Evolutionary conservation across 2,113 vertebrate genomes (phyloP), one percentile per base, ranked within the genome.

Genomic region (Vulpes ferrilata): DNA sequence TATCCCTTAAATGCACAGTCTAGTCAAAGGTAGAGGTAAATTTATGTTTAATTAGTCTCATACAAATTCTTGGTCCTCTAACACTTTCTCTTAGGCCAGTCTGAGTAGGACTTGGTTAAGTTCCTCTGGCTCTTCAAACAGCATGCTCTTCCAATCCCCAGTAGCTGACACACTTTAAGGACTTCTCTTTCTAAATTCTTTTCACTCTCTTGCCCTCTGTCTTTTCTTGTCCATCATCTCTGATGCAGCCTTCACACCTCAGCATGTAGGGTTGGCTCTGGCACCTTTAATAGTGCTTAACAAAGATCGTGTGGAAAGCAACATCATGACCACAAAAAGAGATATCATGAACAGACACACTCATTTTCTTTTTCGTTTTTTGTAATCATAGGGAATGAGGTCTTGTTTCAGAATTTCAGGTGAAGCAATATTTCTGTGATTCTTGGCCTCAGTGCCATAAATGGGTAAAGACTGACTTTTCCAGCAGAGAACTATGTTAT

Each of bases 381-480:
- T 35, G 62, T 79, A 96, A 84, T 84, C 23, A 25, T 71, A 76
- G 71, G 16, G 74, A 95, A 84, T 92, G n/a, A 96, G 43, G 76
- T 71, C 76, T 94, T 94, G 69, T 80, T 97, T 90, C 62, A 94
- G 30, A 95, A 90, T 94, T 88, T 96, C 15, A 69, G 48, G 22
- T 1, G 23, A 88, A 81, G 93, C 30, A 80, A n/a, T 85, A 90
- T 88, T 94, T 95, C 93, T 93, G 71, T 85, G 86, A 95, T 96
- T 95, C 35, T 85, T 91, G 59, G 82, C 32, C 17, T 95, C 55
- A 53, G 27, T 85, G 80, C 83, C 53, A 48, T 82, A 91, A 97
- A 85, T 55, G 71, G 88, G 53, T 65, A 96, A 96, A 97, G 85
- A 82, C 65, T 23, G 35, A 88, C 89, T 90, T 97, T 93, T 96